Conservation (phyloP, 2,797 vertebrate species). For the Anabas testudineus region DNA sequence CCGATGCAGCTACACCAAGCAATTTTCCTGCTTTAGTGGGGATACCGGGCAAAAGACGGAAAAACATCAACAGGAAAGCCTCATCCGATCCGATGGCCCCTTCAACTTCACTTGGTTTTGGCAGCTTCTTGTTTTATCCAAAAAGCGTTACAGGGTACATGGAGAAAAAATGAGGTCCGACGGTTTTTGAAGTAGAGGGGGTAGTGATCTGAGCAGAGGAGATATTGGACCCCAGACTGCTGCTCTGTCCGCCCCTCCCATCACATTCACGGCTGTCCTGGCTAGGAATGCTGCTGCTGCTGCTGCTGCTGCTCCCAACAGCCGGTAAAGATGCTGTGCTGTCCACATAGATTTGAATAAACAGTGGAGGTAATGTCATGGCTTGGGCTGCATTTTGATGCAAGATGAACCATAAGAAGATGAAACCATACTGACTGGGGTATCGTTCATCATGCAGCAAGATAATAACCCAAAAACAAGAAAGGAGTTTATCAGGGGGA, state of each 20-base stretch:
- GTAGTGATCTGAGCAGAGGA: conserved; percentile 55
- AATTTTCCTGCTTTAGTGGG: conserved; percentile 63
- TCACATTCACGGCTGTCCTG: conserved; percentile 62
- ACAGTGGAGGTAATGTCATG: no score
- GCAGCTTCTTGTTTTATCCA: conserved; percentile 3
- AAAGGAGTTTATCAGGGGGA: no score
- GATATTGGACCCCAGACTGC: conserved; percentile 65
- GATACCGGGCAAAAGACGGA: conserved; percentile 29
- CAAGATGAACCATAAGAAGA: no score
- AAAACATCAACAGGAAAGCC: not conserved
- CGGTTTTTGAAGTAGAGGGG: conserved; percentile 14
- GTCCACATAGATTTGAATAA: no score
- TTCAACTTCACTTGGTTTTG: not conserved
- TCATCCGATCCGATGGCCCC: not conserved
- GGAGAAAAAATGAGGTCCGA: not conserved
- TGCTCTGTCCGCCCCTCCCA: conserved; percentile 75
- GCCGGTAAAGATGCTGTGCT: no score
- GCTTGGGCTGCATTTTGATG: no score
- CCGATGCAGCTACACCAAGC: conserved; percentile 76
- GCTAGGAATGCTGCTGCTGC: conserved; percentile 59
- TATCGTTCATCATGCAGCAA: no score
- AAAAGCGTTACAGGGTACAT: conserved; percentile 22
- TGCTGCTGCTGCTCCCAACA: no score
- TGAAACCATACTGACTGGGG: no score
- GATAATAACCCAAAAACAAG: no score